These are phyloP conservation scores for Drosophila sproati DNA, from an alignment of 1,140 invertebrate genomes.

Conservation along the genomic window DNA sequence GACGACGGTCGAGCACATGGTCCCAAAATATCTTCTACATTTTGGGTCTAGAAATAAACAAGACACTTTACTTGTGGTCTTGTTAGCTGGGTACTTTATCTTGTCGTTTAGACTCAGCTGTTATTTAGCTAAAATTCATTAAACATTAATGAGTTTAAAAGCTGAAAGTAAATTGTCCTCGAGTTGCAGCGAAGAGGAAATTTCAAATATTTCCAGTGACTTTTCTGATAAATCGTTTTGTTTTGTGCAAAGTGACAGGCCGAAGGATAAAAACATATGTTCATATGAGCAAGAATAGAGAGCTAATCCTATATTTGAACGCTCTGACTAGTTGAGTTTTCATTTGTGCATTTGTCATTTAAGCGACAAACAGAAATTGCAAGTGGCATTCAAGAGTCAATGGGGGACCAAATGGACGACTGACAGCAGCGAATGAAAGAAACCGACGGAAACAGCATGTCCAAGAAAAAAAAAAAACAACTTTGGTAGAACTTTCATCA, in stretches of 20 bases:
- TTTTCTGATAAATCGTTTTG: constrained; percentile 57
- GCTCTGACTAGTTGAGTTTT: constrained; percentile 58
- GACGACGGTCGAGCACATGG: constrained; percentile 12
- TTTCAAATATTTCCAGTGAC: constrained; percentile 26
- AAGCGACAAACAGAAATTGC: constrained; percentile 51
- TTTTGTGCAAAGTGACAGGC: constrained; percentile 35
- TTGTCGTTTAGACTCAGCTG: constrained; percentile 55
- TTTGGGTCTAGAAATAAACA: constrained; percentile 1
- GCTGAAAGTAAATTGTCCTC: constrained; percentile 61
- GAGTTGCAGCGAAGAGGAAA: constrained; percentile 35
- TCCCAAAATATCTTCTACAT: constrained; percentile 9
- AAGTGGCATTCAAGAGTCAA: constrained; percentile 49
- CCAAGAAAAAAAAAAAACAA: constrained; percentile 7
- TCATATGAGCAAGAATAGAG: not conserved
- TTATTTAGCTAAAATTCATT: constrained; percentile 59
- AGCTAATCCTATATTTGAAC: constrained; percentile 40
- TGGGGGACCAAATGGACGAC: constrained; percentile 12
- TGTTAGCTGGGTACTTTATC: constrained; percentile 15
- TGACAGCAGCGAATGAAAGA: constrained; percentile 41
- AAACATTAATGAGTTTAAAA: constrained; percentile 75
- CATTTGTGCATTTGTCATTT: constrained; percentile 68
- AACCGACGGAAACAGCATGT: constrained; percentile 32
- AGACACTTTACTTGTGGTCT: constrained; percentile 52
- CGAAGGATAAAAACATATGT: not conserved
- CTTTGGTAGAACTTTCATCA: constrained; percentile 56